Percentiles rank a stretch among this genome's conserved stretches.
phyloP scores from a whole-genome alignment of 2,888 invertebrate species.

The Lasioglossum pauxillum region DNA sequence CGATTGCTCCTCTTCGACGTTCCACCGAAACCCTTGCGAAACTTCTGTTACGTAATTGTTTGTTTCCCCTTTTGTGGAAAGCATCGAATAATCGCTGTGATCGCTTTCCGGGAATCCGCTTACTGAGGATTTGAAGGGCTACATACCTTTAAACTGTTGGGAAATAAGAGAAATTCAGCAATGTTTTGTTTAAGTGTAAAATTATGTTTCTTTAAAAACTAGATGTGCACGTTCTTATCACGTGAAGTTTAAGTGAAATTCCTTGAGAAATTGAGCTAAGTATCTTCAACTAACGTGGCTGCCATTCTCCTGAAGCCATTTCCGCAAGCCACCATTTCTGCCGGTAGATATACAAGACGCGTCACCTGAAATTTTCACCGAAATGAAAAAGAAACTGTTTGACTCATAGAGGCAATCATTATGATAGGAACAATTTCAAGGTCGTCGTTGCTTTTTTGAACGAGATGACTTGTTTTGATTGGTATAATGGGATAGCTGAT shows the following conservation, averaged over 20 bases:
- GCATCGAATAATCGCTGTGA: not conserved
- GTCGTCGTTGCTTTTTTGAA: not conserved
- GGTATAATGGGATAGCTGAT: not conserved
- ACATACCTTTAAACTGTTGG: not conserved
- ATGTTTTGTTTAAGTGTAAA: not conserved
- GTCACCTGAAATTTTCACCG: not conserved
- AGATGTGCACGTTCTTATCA: not conserved
- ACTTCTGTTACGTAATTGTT: constrained; percentile 13
- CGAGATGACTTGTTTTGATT: not conserved
- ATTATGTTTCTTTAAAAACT: not conserved
- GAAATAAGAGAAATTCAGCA: not conserved
- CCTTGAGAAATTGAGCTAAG: not conserved
- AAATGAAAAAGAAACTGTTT: too few relatives aligned
- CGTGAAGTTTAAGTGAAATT: too few relatives aligned
- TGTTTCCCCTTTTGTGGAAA: constrained; percentile 6
- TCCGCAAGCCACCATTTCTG: not conserved
- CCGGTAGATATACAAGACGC: not conserved
- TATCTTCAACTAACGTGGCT: not conserved
- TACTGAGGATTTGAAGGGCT: not conserved
- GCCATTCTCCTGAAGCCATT: not conserved
- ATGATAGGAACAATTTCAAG: not conserved
- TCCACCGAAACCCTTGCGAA: constrained; percentile 20
- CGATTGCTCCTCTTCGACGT: constrained; percentile 10
- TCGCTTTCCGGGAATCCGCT: not conserved
- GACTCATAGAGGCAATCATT: too few relatives aligned